phyloP scores from a whole-genome alignment of 2,888 invertebrate genomes.

The Thumatha senex region DNA sequence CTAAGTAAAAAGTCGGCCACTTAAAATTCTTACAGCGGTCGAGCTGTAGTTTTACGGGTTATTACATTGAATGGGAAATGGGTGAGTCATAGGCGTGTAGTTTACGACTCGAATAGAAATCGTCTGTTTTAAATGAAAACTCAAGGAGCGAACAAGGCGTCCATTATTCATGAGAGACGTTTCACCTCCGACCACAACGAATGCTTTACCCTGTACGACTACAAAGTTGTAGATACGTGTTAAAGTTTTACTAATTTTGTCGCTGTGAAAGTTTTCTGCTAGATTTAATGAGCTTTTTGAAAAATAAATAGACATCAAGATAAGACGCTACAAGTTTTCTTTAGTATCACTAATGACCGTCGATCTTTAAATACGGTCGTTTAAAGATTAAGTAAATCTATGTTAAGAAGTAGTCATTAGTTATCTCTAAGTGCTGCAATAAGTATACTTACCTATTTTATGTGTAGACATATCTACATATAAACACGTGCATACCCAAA shows the following conservation, averaged over 20 bases:
- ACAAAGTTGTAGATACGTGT: conserved; percentile 9
- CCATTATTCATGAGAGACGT: conserved; percentile 79
- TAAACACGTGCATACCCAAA: too few species aligned
- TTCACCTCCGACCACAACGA: conserved; percentile 61
- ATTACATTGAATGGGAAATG: conserved; percentile 79
- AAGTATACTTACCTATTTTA: too few species aligned
- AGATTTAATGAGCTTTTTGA: neutral
- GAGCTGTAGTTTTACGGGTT: conserved; percentile 77
- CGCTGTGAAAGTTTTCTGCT: neutral
- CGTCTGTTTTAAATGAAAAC: conserved; percentile 80
- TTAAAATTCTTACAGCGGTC: conserved; percentile 70
- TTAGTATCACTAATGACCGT: too few species aligned
- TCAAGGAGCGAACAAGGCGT: conserved; percentile 76
- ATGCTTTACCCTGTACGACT: conserved; percentile 7
- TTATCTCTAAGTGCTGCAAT: too few species aligned
- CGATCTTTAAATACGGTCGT: too few species aligned
- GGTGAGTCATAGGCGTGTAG: conserved; percentile 79
- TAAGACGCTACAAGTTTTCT: too few species aligned
- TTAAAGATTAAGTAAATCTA: too few species aligned
- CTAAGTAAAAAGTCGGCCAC: conserved; percentile 57
- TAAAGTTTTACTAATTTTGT: conserved; percentile 1
- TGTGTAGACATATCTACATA: too few species aligned
- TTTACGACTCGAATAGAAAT: conserved; percentile 81
- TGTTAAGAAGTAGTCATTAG: too few species aligned
- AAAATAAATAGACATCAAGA: too few species aligned